Conservation (phyloP, 2,113 vertebrate genomes). For the Conger conger region DNA sequence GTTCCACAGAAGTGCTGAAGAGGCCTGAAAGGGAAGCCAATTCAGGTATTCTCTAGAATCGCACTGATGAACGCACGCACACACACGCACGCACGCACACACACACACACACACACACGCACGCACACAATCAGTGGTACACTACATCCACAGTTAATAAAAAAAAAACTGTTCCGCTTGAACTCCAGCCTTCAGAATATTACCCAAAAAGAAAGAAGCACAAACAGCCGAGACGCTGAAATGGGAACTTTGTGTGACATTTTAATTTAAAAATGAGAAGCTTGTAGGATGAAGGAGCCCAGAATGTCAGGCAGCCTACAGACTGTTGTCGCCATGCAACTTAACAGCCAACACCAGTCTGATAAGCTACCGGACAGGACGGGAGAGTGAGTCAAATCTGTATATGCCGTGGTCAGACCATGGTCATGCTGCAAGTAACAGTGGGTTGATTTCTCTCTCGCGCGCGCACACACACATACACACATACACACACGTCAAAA, state of each 20-base stretch:
- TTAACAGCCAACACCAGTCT: constrained; percentile 99
- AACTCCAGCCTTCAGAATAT: background rate
- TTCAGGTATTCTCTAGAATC: background rate
- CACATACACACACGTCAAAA: background rate
- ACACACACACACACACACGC: too few relatives aligned
- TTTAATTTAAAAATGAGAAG: background rate
- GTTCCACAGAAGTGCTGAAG: background rate
- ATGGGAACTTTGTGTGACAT: constrained; percentile 19
- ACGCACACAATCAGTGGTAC: background rate
- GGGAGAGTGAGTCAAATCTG: constrained; percentile 62
- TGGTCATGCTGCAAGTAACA: background rate
- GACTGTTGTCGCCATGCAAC: constrained; percentile 90
- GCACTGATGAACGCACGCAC: too few relatives aligned
- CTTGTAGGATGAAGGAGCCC: constrained; percentile 61
- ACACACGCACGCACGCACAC: too few relatives aligned
- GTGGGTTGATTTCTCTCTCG: background rate
- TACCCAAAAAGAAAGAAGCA: background rate
- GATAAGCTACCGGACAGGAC: constrained; percentile 98
- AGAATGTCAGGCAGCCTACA: constrained; percentile 98
- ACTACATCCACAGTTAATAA: background rate
- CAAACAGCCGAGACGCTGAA: constrained; percentile 11
- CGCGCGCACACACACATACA: background rate
- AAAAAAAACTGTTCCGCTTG: too few relatives aligned
- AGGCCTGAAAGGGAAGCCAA: background rate
- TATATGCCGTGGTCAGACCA: background rate